Conservation (phyloP, 2,888 invertebrate genomes). For the Thumatha senex region DNA sequence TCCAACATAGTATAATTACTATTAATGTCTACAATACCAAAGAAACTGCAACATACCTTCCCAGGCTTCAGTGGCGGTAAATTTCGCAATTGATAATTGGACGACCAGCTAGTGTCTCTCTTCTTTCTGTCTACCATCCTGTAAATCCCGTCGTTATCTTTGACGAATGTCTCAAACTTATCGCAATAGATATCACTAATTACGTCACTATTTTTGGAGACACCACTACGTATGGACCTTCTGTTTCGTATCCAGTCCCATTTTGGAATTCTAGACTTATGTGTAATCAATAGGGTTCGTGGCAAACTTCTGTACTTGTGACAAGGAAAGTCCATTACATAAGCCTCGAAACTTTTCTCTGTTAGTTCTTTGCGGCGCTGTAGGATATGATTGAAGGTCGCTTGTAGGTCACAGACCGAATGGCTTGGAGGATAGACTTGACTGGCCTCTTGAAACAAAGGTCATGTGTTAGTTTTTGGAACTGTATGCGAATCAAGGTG, state of each 20-base stretch:
- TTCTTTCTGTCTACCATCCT: conserved; percentile 36
- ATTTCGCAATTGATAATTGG: conserved; percentile 37
- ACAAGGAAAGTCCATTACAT: conserved; percentile 46
- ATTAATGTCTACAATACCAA: too few relatives aligned
- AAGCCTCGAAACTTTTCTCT: conserved; percentile 36
- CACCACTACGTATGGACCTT: conserved; percentile 29
- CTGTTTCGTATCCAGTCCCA: conserved; percentile 55
- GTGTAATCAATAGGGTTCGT: conserved; percentile 33
- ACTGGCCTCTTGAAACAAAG: conserved; percentile 66
- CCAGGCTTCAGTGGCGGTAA: conserved; percentile 38
- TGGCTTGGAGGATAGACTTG: conserved; percentile 31
- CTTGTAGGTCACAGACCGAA: conserved; percentile 50
- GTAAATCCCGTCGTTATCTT: conserved; percentile 50
- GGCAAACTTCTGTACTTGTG: conserved; percentile 38
- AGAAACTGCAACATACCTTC: conserved; percentile 33
- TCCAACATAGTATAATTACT: too few relatives aligned
- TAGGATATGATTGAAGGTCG: conserved; percentile 41
- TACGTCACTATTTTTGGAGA: neutral
- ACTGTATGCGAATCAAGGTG: too few relatives aligned
- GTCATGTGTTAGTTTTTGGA: conserved; percentile 37
- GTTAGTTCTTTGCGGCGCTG: conserved; percentile 25
- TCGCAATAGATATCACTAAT: conserved; percentile 13
- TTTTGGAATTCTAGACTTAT: conserved; percentile 14
- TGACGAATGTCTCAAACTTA: conserved; percentile 42
- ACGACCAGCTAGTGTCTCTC: conserved; percentile 29